phyloP scores from a whole-genome alignment of 1,140 invertebrate species.

The Caenorhabditis latens region DNA sequence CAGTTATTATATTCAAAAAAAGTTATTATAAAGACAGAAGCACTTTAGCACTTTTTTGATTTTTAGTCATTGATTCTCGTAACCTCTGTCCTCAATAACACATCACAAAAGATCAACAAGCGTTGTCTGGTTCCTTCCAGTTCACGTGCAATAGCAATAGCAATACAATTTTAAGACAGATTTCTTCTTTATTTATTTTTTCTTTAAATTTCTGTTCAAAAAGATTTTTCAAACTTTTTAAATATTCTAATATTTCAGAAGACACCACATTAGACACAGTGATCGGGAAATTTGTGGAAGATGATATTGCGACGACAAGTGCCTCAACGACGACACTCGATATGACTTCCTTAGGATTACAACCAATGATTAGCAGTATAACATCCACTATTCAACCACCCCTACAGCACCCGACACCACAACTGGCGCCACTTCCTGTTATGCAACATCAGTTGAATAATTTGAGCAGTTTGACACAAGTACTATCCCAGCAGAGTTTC shows the following conservation, averaged over 20 bases:
- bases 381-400: conserved; percentile 33
- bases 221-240: too few species aligned
- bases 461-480: conserved; percentile 46
- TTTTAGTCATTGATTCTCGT: not conserved
- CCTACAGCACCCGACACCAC: conserved; percentile 7
- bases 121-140: conserved; percentile 21
- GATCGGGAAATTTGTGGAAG: conserved; percentile 36
- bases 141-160: not conserved
- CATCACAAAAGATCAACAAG: conserved; percentile 59
- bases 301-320: conserved; percentile 47
- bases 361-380: conserved; percentile 44
- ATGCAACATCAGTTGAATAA: conserved; percentile 49
- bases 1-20: not conserved
- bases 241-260: conserved; percentile 37
- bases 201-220: not conserved
- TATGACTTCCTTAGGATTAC: conserved; percentile 40
- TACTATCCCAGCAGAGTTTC: conserved; percentile 3
- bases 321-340: conserved; percentile 50
- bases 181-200: not conserved
- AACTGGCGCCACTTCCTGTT: conserved; percentile 24
- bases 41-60: not conserved
- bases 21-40: not conserved
- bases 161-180: not conserved
- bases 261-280: conserved; percentile 53
- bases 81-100: not conserved